A percentile compares a stretch with the other conserved stretches of the same genome.
Evolutionary conservation across 2,888 invertebrate species (phyloP).

Genomic region (Heterodera filipjevi): DNA sequence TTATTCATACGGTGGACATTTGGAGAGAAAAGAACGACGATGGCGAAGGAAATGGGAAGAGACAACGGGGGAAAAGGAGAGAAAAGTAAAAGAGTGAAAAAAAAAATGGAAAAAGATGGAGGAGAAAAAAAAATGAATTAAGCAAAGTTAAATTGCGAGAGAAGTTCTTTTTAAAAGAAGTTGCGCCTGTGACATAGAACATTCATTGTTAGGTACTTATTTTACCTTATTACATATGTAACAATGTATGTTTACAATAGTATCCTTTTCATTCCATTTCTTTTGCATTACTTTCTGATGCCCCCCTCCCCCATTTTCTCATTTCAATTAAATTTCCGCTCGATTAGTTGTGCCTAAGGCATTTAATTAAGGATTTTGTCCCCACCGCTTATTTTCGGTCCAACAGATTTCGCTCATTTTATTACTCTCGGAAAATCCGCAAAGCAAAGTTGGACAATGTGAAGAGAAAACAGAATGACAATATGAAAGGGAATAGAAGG

Average conservation of each 20-base stretch:
- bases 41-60: background rate
- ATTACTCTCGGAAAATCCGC: background rate
- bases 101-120: background rate
- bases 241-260: too few species aligned
- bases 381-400: background rate
- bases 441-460: background rate
- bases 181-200: too few species aligned
- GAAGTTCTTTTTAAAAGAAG: too few species aligned
- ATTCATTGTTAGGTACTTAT: too few species aligned
- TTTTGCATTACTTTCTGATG: background rate
- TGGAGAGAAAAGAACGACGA: background rate
- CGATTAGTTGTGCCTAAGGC: constrained; percentile 1
- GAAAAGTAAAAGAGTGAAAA: background rate
- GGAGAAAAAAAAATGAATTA: background rate
- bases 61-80: background rate
- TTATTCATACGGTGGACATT: constrained; percentile 4
- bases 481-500: background rate
- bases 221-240: too few species aligned
- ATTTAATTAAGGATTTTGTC: constrained; percentile 12
- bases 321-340: background rate
- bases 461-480: background rate
- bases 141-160: too few species aligned
- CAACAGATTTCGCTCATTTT: constrained; percentile 10
- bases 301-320: background rate
- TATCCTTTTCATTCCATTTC: background rate